These are phyloP conservation scores for Epicauta chinensis DNA, from an alignment of 1,140 invertebrate genomes.

Conservation along the genomic window DNA sequence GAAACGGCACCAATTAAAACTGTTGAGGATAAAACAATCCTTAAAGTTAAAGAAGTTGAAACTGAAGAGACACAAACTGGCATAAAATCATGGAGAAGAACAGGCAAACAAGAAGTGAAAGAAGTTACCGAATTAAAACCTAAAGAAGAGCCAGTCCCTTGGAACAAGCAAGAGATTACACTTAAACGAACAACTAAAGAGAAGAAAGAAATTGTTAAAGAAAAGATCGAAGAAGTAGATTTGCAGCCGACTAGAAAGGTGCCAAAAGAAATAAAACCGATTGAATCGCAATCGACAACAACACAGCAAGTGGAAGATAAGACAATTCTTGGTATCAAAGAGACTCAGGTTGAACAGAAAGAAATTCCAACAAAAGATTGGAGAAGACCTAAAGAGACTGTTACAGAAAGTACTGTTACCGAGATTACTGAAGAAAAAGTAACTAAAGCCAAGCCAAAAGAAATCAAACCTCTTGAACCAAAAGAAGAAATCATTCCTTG, in stretches of 20 bases:
- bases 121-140: constrained; percentile 21
- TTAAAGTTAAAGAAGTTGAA: constrained; percentile 20
- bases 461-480: neutral
- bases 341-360: constrained; percentile 14
- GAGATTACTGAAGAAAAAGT: constrained; percentile 20
- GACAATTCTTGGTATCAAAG: constrained; percentile 22
- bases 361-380: constrained; percentile 1
- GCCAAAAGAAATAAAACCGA: constrained; percentile 27
- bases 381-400: constrained; percentile 15
- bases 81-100: constrained; percentile 13
- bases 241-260: constrained; percentile 32
- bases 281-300: constrained; percentile 7
- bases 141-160: constrained; percentile 23
- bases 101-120: constrained; percentile 27
- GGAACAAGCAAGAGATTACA: constrained; percentile 28
- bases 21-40: constrained; percentile 42
- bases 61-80: constrained; percentile 23
- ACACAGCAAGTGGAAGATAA: constrained; percentile 25
- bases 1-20: constrained; percentile 36
- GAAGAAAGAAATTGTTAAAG: constrained; percentile 26
- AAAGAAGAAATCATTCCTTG: constrained; percentile 22
- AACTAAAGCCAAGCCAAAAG: constrained; percentile 28
- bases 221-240: constrained; percentile 27
- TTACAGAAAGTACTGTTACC: constrained; percentile 20
- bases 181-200: constrained; percentile 32